Percentiles rank a stretch among this genome's conserved stretches.
phyloP scores from a whole-genome alignment of 2,113 vertebrate species.

The Hepsetus odoe region DNA sequence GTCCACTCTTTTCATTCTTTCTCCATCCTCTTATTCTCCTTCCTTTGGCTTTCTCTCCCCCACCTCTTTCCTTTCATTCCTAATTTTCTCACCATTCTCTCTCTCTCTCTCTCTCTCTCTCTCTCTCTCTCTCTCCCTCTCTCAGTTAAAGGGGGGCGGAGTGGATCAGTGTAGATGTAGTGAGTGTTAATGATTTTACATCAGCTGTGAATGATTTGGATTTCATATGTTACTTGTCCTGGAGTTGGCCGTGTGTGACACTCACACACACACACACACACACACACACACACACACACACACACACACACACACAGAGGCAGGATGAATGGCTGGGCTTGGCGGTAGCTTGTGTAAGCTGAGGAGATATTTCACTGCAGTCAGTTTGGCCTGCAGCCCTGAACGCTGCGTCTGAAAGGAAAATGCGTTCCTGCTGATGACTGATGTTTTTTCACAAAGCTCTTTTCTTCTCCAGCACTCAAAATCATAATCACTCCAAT shows the following conservation, averaged over 20 bases:
- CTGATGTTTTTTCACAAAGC: constrained; percentile 48
- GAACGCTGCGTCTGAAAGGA: constrained; percentile 65
- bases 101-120: too few species aligned
- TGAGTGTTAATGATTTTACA: background rate
- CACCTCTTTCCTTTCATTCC: too few species aligned
- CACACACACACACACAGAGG: background rate
- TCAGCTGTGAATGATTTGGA: background rate
- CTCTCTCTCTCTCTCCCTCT: too few species aligned
- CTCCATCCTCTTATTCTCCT: background rate
- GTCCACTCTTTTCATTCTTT: too few species aligned
- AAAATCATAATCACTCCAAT: background rate
- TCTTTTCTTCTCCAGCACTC: background rate
- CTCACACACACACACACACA: background rate
- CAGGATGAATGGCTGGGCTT: background rate
- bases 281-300: constrained; percentile 5
- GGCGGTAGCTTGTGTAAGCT: constrained; percentile 72
- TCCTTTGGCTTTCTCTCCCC: background rate
- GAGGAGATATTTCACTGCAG: constrained; percentile 79
- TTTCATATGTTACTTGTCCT: background rate
- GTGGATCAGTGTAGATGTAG: background rate
- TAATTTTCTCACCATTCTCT: too few species aligned
- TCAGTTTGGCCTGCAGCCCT: constrained; percentile 71
- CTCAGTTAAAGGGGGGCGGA: background rate
- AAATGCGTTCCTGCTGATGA: constrained; percentile 66
- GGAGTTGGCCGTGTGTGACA: too few species aligned